Conservation (phyloP, 64 coral and sea anemone species). For the Platygyra sinensis region DNA sequence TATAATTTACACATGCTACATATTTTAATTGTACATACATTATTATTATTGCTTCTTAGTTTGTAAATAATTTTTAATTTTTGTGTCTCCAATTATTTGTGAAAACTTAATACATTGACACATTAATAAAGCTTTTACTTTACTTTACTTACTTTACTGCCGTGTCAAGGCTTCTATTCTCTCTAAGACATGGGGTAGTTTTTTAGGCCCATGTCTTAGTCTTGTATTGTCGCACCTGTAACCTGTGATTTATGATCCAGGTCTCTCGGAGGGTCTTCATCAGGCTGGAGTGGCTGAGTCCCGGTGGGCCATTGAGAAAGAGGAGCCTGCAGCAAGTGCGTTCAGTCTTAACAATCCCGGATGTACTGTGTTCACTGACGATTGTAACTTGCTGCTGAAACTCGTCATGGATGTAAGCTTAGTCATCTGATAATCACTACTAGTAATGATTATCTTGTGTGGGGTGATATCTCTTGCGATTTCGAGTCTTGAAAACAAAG, state of each 20-base stretch:
- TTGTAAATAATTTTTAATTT: too few relatives aligned
- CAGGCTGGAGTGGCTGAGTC: conserved; percentile 89
- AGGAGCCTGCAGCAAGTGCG: conserved; percentile 85
- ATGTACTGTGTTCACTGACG: conserved; percentile 93
- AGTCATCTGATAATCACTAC: background rate
- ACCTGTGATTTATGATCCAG: conserved; percentile 13
- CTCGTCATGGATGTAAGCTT: conserved; percentile 89
- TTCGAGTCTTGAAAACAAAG: too few relatives aligned
- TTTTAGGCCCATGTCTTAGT: background rate
- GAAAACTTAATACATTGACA: too few relatives aligned
- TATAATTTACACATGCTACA: too few relatives aligned
- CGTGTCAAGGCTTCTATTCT: too few relatives aligned
- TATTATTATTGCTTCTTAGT: too few relatives aligned
- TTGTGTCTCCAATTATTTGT: too few relatives aligned
- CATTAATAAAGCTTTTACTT: too few relatives aligned
- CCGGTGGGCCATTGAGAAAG: conserved; percentile 95
- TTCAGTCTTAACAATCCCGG: conserved; percentile 73
- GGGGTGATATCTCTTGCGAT: background rate
- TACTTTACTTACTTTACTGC: too few relatives aligned
- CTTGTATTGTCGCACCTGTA: background rate
- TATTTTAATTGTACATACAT: too few relatives aligned
- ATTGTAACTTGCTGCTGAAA: conserved; percentile 89
- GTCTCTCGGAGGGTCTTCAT: conserved; percentile 95
- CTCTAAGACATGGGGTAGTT: too few relatives aligned
- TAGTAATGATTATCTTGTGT: background rate